Percentiles rank a stretch among this genome's conserved stretches.
Evolutionary conservation across 1,140 invertebrate species (phyloP).

Genomic region (Helicorthomorpha holstii): DNA sequence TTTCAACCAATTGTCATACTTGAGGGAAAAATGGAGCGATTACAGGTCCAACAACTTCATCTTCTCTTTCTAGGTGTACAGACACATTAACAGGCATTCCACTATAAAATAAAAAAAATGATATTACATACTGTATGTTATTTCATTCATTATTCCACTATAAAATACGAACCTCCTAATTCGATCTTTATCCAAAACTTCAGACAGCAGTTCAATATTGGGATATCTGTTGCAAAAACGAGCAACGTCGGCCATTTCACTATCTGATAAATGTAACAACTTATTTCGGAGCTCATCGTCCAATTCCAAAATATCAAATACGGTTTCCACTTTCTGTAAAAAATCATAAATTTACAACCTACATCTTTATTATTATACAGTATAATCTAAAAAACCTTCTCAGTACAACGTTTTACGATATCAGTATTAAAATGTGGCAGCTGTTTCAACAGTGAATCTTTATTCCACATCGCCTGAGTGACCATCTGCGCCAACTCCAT

Average conservation of each 20-base stretch:
- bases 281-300: conserved; percentile 84
- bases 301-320: conserved; percentile 97
- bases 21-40: conserved; percentile 96
- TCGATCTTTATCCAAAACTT: conserved; percentile 64
- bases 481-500: conserved; percentile 99
- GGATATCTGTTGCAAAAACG: conserved; percentile 98
- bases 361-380: conserved; percentile 3
- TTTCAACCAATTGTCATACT: too few species aligned
- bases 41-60: conserved; percentile 89
- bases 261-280: conserved; percentile 62
- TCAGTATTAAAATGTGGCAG: conserved; percentile 86
- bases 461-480: conserved; percentile 99
- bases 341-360: not conserved
- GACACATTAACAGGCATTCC: conserved; percentile 68
- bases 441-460: conserved; percentile 94
- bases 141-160: too few species aligned
- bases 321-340: conserved; percentile 65
- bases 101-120: conserved; percentile 28
- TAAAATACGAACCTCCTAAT: conserved; percentile 34
- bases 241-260: conserved; percentile 92
- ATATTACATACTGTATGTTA: too few species aligned
- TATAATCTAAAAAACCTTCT: conserved; percentile 41
- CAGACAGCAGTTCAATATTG: conserved; percentile 91
- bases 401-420: conserved; percentile 76
- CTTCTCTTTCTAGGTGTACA: conserved; percentile 89